phyloP scores from a whole-genome alignment of 1,140 invertebrate species.

The Trichonephila clavipes region DNA sequence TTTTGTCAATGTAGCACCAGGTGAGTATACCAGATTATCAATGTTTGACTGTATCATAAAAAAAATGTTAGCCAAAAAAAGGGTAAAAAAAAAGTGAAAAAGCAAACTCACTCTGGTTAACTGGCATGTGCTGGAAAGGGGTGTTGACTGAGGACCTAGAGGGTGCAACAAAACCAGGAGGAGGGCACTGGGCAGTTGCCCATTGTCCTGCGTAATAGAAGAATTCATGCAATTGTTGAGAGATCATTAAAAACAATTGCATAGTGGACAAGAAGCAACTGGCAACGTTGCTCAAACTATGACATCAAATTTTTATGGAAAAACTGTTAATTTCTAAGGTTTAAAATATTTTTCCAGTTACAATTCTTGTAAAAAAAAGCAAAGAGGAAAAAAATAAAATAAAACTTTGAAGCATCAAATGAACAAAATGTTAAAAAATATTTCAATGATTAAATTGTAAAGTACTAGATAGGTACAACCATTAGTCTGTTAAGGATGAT shows the following conservation, averaged over 20 bases:
- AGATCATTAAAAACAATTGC: conserved; percentile 27
- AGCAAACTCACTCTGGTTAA: conserved; percentile 74
- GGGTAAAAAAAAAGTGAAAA: conserved; percentile 42
- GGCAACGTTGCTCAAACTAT: not conserved
- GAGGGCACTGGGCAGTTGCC: conserved; percentile 74
- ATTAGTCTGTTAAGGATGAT: too few relatives aligned
- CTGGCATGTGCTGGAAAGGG: conserved; percentile 75
- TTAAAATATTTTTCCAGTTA: too few relatives aligned
- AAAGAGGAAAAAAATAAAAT: not conserved
- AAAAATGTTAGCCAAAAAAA: conserved; percentile 19
- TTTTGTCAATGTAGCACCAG: too few relatives aligned
- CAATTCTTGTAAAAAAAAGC: too few relatives aligned
- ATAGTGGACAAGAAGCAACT: not conserved
- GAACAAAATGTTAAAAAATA: too few relatives aligned
- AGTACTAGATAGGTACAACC: too few relatives aligned
- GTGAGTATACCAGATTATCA: not conserved
- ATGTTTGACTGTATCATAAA: not conserved
- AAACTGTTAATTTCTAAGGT: too few relatives aligned
- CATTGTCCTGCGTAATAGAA: conserved; percentile 74
- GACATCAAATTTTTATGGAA: not conserved
- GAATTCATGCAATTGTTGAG: conserved; percentile 60
- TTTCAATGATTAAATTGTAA: too few relatives aligned
- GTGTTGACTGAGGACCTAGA: conserved; percentile 74
- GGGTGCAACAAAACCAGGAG: conserved; percentile 75
- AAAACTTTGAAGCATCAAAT: not conserved